Evolutionary conservation across 2,888 invertebrate species (phyloP).

Genomic region (Microplitis deprimator): DNA sequence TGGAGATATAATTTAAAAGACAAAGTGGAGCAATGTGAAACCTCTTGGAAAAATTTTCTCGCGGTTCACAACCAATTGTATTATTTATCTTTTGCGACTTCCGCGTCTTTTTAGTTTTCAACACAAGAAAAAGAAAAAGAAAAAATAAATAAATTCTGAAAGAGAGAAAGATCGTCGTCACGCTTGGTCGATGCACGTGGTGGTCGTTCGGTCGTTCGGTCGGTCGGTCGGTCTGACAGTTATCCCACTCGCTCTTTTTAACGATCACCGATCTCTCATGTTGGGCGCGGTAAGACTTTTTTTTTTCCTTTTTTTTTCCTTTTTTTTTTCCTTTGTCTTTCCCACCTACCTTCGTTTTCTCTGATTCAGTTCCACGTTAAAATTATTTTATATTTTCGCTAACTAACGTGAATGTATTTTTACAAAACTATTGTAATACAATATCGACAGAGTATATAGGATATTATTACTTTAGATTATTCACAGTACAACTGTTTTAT

Average conservation of each 20-base stretch:
- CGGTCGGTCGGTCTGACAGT: constrained; percentile 29
- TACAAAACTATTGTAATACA: no score
- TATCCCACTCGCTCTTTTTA: constrained; percentile 17
- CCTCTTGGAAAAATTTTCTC: constrained; percentile 28
- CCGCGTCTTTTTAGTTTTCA: constrained; percentile 19
- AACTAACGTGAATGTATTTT: no score
- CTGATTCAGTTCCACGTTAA: no score
- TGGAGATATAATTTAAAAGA: not conserved
- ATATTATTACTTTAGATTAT: no score
- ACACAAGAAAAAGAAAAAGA: constrained; percentile 12
- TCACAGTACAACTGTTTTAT: no score
- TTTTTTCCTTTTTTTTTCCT: constrained; percentile 27
- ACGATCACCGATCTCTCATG: not conserved
- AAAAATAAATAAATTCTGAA: no score
- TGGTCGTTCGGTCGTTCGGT: not conserved
- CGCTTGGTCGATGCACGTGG: constrained; percentile 46
- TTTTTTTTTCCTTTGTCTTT: constrained; percentile 26
- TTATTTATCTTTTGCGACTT: constrained; percentile 18
- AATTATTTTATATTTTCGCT: no score
- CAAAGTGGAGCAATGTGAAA: constrained; percentile 31
- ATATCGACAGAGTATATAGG: no score
- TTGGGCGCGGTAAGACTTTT: not conserved
- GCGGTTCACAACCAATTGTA: constrained; percentile 33
- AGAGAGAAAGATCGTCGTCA: constrained; percentile 38
- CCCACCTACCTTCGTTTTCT: not conserved